These are phyloP conservation scores for Platyscapa corneri DNA, from an alignment of 1,140 invertebrate species.

Conservation along the genomic window DNA sequence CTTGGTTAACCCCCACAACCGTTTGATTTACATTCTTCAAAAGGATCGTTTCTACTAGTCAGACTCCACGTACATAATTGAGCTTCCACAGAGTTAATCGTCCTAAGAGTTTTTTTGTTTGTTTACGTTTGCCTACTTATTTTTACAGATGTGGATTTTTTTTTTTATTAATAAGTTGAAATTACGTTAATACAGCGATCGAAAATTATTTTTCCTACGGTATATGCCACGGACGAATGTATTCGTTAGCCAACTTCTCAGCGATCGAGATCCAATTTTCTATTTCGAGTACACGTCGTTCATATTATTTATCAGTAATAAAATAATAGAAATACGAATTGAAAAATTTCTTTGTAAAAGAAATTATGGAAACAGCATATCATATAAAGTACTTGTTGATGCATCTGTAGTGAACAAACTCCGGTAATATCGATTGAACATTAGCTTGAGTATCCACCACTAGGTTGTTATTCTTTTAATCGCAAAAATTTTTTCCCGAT, in stretches of 20 bases:
- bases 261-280: too few species aligned
- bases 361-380: not conserved
- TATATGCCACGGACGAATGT: not conserved
- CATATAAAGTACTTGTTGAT: not conserved
- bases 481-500: too few species aligned
- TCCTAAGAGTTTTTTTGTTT: conserved; percentile 10
- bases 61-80: conserved; percentile 45
- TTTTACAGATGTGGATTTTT: not conserved
- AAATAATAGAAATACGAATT: too few species aligned
- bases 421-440: not conserved
- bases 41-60: conserved; percentile 48
- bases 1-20: conserved; percentile 58
- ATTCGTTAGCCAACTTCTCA: not conserved
- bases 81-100: conserved; percentile 45
- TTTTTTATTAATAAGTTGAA: not conserved
- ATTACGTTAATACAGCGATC: not conserved
- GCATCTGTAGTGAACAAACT: not conserved
- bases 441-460: not conserved
- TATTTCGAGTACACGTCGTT: too few species aligned
- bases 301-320: too few species aligned
- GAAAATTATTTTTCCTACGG: not conserved
- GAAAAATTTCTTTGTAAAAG: too few species aligned
- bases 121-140: not conserved
- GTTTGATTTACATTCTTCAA: conserved; percentile 59
- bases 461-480: not conserved